Conservation (phyloP, 2,888 invertebrate species). For the Eupithecia subumbrata region DNA sequence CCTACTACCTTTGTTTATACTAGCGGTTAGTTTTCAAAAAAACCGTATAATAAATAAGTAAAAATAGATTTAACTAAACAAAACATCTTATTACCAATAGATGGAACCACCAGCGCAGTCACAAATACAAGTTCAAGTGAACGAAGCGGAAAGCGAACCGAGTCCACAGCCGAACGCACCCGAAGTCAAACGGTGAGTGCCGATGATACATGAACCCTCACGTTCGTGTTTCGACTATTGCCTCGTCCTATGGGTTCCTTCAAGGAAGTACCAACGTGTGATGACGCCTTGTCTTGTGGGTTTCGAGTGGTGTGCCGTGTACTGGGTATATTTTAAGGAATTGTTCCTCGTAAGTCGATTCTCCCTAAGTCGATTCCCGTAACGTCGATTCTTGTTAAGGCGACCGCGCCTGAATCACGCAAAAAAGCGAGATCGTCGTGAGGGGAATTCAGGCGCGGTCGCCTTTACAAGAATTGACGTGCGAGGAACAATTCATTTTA, state of each 20-base stretch:
- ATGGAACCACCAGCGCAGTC: slow-evolving; percentile 30
- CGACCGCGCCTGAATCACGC: too few relatives aligned
- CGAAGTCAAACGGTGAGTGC: slow-evolving; percentile 71
- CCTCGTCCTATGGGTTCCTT: background rate
- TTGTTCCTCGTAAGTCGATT: too few relatives aligned
- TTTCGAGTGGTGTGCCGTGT: slow-evolving; percentile 25
- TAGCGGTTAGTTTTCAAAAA: too few relatives aligned
- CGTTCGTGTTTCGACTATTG: background rate
- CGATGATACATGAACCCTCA: background rate
- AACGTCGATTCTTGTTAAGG: too few relatives aligned
- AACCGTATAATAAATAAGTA: too few relatives aligned
- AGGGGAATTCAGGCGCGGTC: too few relatives aligned
- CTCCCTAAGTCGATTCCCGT: too few relatives aligned
- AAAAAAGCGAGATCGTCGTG: too few relatives aligned
- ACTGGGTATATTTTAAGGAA: background rate
- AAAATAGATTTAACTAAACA: background rate
- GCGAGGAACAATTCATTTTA: too few relatives aligned
- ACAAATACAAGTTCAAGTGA: slow-evolving; percentile 53
- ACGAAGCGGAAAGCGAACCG: slow-evolving; percentile 51
- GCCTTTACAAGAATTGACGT: too few relatives aligned
- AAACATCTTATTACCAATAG: background rate
- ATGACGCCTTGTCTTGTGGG: background rate
- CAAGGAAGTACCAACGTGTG: background rate
- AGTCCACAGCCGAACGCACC: slow-evolving; percentile 46
- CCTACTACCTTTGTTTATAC: too few relatives aligned